Conservation (phyloP, 2,113 vertebrate species). For the Pelmatolapia mariae region DNA sequence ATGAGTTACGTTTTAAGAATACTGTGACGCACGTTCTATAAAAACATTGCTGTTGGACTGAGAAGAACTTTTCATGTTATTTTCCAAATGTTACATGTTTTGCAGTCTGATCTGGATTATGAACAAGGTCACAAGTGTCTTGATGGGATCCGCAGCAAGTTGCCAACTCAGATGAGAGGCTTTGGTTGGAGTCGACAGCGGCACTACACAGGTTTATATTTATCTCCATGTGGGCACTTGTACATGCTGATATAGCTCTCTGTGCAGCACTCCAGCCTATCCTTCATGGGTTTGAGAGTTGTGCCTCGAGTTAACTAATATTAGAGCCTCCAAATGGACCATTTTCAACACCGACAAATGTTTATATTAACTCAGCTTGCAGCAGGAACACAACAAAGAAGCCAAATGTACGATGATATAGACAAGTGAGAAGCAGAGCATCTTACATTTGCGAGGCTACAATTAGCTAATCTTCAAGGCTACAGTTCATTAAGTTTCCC, state of each 20-base stretch:
- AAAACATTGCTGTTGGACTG: background rate
- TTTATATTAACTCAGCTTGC: background rate
- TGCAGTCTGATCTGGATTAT: background rate
- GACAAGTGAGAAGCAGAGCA: background rate
- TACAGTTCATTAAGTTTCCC: background rate
- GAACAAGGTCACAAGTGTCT: background rate
- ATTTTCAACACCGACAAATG: background rate
- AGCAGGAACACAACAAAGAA: background rate
- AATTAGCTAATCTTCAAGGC: background rate
- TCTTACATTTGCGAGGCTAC: background rate
- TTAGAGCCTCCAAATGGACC: background rate
- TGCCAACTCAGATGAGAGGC: slow-evolving; percentile 1
- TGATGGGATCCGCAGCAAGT: background rate
- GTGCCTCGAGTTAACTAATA: background rate
- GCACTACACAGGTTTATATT: slow-evolving; percentile 13
- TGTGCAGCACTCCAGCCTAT: background rate
- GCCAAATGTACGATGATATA: background rate
- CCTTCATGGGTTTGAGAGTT: background rate
- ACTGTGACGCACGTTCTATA: background rate
- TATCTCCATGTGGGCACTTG: slow-evolving; percentile 12
- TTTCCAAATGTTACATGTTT: background rate
- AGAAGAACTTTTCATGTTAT: background rate
- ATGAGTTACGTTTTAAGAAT: background rate
- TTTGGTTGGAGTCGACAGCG: background rate
- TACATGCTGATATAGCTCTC: background rate